Percentiles rank a stretch among this genome's conserved stretches.
Evolutionary conservation across 2,888 invertebrate species (phyloP).

Genomic region (Heliconius ethilla): DNA sequence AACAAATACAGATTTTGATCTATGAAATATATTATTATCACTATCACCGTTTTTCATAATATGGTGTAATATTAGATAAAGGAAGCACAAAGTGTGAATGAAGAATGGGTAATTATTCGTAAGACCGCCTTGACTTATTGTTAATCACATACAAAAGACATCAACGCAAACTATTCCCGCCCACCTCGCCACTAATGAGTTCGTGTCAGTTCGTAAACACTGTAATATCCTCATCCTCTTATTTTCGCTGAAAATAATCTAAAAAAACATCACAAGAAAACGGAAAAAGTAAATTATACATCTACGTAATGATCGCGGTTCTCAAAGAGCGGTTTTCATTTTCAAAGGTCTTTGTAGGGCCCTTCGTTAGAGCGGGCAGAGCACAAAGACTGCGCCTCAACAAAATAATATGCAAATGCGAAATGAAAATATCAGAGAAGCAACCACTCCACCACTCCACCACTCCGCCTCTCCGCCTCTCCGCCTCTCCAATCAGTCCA

Average conservation of each 20-base stretch:
- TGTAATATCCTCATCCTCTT: constrained; percentile 3
- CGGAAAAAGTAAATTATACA: constrained; percentile 60
- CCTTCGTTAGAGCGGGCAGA: constrained; percentile 46
- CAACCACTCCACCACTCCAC: constrained; percentile 55
- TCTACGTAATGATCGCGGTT: constrained; percentile 67
- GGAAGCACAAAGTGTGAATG: neutral
- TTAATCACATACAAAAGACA: constrained; percentile 57
- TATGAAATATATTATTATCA: neutral
- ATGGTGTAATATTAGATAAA: neutral
- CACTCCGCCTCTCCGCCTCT: neutral
- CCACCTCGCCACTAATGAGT: neutral
- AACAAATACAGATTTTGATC: no score
- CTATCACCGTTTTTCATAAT: neutral
- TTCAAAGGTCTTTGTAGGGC: constrained; percentile 47
- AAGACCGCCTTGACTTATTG: neutral
- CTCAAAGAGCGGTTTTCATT: constrained; percentile 64
- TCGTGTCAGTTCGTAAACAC: constrained; percentile 37
- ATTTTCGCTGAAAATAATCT: constrained; percentile 12
- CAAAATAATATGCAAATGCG: constrained; percentile 76
- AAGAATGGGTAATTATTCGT: neutral
- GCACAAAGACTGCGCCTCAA: constrained; percentile 47
- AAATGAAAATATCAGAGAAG: constrained; percentile 66
- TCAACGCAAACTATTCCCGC: constrained; percentile 52
- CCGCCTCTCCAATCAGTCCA: constrained; percentile 59
- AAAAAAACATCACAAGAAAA: constrained; percentile 35